Evolutionary conservation across 2,888 invertebrate genomes (phyloP), one percentile per base, ranked within the genome.

Genomic region (Andrena praecox): DNA sequence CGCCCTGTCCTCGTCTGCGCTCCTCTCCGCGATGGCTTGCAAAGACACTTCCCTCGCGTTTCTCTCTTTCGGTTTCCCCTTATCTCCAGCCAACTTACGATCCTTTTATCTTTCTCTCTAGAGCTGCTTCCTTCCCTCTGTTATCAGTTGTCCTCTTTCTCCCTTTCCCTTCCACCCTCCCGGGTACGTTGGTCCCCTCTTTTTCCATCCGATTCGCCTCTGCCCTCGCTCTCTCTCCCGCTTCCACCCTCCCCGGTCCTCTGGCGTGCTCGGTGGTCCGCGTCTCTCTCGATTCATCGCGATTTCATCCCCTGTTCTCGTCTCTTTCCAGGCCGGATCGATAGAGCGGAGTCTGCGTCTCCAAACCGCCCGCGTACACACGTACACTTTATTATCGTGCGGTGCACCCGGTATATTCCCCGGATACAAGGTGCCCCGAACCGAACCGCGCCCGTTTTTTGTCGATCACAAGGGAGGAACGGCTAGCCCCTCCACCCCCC

Each of bases 301-400:
- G 80, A 88, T 72, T 77, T 70, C 84, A 67, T 79, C 74, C 84
- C 73, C 60, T 72, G 77, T 79, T 80, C 80, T 54, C 81, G 64
- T 89, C 88, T 89, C 86, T 78, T 78, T 87, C 84, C 78, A 73
- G 79, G 59, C 48, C 85, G 90, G 91, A 93, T 93, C 93, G 93
- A 93, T 93, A 93, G 86, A 93, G 90, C 92, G 93, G 93, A 93
- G 93, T 93, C 93, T 94, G 93, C 93, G 93, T 93, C 92, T 93
- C 91, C 89, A 87, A 91, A 87, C 88, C 87, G 84, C 24, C 56
- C 82, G 83, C 87, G 85, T 85, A 84, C 86, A 86, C 69, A 82
- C 71, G 73, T 77, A 73, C 74, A 85, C 89, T 91, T 90, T 89
- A 89, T 89, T 90, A 89, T 86, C 87, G 84, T 84, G 87, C 87